These are phyloP conservation scores for Onychostruthus taczanowskii DNA, from an alignment of 2,113 vertebrate species.

Conservation along the genomic window DNA sequence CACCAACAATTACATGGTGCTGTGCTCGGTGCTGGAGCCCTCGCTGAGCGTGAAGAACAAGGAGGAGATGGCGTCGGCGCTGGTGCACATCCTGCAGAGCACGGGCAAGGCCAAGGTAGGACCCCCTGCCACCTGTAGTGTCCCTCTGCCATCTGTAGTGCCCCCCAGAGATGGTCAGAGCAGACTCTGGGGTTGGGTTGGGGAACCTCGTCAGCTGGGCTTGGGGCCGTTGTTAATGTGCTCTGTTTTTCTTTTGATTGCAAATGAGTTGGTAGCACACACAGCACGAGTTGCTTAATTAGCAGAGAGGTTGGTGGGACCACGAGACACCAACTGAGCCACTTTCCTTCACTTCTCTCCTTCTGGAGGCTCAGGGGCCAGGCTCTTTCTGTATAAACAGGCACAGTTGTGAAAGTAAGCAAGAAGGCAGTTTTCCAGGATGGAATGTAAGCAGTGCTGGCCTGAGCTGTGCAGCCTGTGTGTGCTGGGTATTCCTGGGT, in stretches of 20 bases:
- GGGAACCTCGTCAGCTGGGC: accelerated
- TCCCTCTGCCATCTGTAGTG: neutral
- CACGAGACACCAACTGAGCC: neutral
- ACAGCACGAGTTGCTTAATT: neutral
- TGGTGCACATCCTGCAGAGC: constrained; percentile 98
- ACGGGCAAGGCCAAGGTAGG: constrained; percentile 98
- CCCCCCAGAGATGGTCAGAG: accelerated
- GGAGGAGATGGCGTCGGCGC: constrained; percentile 95
- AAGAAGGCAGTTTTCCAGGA: neutral
- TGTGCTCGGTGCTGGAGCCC: constrained; percentile 93
- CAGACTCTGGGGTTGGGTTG: accelerated
- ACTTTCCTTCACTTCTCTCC: neutral
- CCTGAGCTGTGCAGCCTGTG: neutral
- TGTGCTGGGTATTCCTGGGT: neutral
- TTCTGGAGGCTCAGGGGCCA: neutral
- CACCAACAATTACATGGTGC: constrained; percentile 97
- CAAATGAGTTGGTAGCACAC: neutral
- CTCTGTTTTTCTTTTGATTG: neutral
- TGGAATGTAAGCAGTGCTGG: neutral
- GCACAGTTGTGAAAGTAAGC: neutral
- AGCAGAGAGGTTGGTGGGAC: neutral
- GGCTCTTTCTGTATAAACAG: neutral
- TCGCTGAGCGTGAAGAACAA: constrained; percentile 97
- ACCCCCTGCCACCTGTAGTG: accelerated
- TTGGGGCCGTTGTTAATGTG: accelerated